Conservation (phyloP, 2,888 invertebrate species). For the Pterostichus niger region DNA sequence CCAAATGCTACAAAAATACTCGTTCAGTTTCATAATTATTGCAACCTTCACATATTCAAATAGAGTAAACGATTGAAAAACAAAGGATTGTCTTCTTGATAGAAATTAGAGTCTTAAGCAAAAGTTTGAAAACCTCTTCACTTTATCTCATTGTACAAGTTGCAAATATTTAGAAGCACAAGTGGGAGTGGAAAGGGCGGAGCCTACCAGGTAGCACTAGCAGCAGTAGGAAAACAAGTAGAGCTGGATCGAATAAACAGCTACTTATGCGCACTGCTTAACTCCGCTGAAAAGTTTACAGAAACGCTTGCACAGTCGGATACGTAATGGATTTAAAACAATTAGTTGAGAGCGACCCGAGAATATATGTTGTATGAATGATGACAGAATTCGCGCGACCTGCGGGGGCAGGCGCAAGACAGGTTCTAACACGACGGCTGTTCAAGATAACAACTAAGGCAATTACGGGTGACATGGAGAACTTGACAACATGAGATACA, state of each 20-base stretch:
- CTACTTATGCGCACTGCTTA: conserved; percentile 46
- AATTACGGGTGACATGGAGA: conserved; percentile 38
- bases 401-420: background rate
- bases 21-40: no score
- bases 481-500: conserved; percentile 24
- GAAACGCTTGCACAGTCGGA: conserved; percentile 42
- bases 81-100: no score
- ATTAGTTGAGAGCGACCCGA: conserved; percentile 47
- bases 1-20: no score
- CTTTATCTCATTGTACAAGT: no score
- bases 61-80: no score
- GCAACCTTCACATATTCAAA: no score
- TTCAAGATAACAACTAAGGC: conserved; percentile 50
- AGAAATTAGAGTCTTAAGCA: no score
- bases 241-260: conserved; percentile 39
- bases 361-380: conserved; percentile 41
- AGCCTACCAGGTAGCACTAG: conserved; percentile 14
- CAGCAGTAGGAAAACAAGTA: background rate
- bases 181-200: background rate
- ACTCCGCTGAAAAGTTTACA: conserved; percentile 38
- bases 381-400: conserved; percentile 26
- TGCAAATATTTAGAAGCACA: no score
- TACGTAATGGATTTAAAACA: conserved; percentile 62
- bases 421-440: conserved; percentile 3
- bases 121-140: no score